These are phyloP conservation scores for Procavia capensis DNA, from an alignment of 2,113 vertebrate genomes.

Conservation along the genomic window DNA sequence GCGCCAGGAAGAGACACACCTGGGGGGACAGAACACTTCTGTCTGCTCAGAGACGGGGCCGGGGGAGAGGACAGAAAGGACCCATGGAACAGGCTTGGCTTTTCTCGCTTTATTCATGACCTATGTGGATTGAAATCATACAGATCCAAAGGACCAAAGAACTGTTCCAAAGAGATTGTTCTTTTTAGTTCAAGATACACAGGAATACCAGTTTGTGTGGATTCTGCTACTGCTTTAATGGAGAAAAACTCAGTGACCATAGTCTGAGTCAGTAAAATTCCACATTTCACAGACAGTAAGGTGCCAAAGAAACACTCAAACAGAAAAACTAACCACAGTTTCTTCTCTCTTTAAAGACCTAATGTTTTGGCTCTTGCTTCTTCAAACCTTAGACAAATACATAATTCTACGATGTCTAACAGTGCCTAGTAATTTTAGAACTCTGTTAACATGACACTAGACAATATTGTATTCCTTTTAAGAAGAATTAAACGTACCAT, in stretches of 20 bases:
- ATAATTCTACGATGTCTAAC: conserved; percentile 54
- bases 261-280: neutral
- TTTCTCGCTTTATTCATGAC: conserved; percentile 66
- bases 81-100: neutral
- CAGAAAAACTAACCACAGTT: conserved; percentile 29
- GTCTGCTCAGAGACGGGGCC: neutral
- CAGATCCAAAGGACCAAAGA: conserved; percentile 55
- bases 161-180: conserved; percentile 32
- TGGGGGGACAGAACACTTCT: neutral
- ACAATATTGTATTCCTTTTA: conserved; percentile 58
- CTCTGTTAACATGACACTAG: conserved; percentile 57
- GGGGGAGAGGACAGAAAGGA: conserved; percentile 28
- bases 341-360: neutral
- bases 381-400: conserved; percentile 29
- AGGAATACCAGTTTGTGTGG: conserved; percentile 24
- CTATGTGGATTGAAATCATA: conserved; percentile 60
- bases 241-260: neutral
- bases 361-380: conserved; percentile 38
- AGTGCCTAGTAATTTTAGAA: conserved; percentile 56
- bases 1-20: neutral
- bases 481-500: conserved; percentile 50
- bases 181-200: conserved; percentile 19
- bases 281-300: conserved; percentile 28
- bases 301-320: conserved; percentile 58
- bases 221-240: neutral